Base-by-base conservation (phyloP, 2,888 invertebrate species). In the Shargacucullia verbasci region DNA sequence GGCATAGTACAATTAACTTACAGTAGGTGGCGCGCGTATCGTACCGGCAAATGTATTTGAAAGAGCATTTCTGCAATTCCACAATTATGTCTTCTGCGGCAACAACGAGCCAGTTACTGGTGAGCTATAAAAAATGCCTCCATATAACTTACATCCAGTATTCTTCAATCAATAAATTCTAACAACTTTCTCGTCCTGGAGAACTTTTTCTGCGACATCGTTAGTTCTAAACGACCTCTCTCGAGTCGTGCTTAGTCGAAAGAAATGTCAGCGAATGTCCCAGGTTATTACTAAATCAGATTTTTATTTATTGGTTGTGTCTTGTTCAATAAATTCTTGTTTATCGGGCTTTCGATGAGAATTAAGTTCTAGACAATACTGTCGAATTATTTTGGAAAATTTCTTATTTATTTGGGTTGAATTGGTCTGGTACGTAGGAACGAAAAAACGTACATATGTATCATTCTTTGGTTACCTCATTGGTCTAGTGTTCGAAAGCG, bases 231-330 rank as follows among this genome's bases (percentile, higher is more conserved):
- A 13, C 34, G 40, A 40, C 15, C 29, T 40, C 25, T 13, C 20
- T 13, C 11, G 11, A 34, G 40, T 27, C 1, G 20, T n/a, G n/a
- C 15, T 3, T 15, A 2, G 31, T n/a, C 43, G 7, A 2, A 14
- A 7, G 11, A 6, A 14, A 7, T 14, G 41, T 27, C 27, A 11
- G 29, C 8, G 3, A 43, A 31, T 20, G 33, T 33, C n/a, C 33
- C 7, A 3, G 11, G 31, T 31, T 43, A 43, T 43, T 43, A 15
- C 12, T 44, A 7, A 15, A 33, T 15, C 15, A 46, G 38, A 69
- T 33, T 56, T 44, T 53, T 70, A 56, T 65, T 49, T 70, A 70
- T 70, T 64, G 65, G 45, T 46, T 46, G 14, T 65, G 71, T 65
- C 66, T 31, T 13, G 9, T 9, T 29, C 31, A 70, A 70, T 65